phyloP scores from a whole-genome alignment of 2,888 invertebrate genomes.

The Zaprionus lineosus region DNA sequence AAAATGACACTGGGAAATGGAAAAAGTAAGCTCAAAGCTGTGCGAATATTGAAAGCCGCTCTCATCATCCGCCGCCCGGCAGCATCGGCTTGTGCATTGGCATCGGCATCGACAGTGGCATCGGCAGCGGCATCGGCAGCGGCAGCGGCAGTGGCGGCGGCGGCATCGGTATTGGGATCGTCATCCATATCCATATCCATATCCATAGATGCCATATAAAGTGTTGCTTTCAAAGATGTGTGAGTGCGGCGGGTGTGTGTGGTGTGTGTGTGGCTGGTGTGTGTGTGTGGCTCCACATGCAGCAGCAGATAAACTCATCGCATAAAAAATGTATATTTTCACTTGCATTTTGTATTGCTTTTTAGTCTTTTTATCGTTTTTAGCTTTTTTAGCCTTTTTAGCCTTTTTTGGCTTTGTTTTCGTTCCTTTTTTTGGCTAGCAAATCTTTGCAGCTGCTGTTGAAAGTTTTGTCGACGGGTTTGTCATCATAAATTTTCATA shows the following conservation, averaged over 20 bases:
- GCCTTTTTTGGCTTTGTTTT: constrained; percentile 12
- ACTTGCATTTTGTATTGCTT: constrained; percentile 51
- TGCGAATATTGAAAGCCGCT: constrained; percentile 67
- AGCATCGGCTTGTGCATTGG: background rate
- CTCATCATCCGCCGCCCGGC: constrained; percentile 22
- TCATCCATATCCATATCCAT: constrained; percentile 1
- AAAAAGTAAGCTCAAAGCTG: constrained; percentile 77
- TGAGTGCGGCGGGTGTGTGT: constrained; percentile 5
- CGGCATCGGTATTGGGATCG: background rate
- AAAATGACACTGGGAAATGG: constrained; percentile 74
- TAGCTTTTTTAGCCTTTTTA: background rate
- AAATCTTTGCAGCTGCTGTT: constrained; percentile 75
- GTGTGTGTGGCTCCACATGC: constrained; percentile 11
- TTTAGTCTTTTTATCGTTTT: constrained; percentile 15
- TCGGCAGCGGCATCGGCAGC: background rate
- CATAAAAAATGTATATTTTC: constrained; percentile 65
- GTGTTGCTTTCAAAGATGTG: constrained; percentile 4
- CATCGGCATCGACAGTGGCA: constrained; percentile 4
- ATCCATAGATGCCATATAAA: constrained; percentile 4
- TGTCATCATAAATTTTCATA: constrained; percentile 76
- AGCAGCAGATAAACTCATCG: constrained; percentile 40
- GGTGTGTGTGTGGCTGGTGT: constrained; percentile 11
- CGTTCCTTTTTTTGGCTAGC: constrained; percentile 24
- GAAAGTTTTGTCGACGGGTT: constrained; percentile 65
- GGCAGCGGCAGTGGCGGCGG: background rate